phyloP scores from a whole-genome alignment of 2,888 invertebrate species.

The Calephelis perditalis region DNA sequence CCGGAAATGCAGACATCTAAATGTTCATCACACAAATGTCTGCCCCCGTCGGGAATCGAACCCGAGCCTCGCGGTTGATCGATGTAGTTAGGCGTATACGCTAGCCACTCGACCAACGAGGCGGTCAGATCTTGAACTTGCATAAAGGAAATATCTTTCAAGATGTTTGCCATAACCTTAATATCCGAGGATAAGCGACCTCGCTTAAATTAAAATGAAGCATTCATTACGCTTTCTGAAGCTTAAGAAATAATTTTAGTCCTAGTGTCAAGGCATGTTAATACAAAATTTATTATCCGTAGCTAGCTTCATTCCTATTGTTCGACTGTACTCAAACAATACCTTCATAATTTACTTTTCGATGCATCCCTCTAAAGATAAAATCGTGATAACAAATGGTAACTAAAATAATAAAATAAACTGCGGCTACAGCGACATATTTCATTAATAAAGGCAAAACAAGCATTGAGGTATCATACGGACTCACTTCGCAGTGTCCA shows the following conservation, averaged over 20 bases:
- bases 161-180: slow-evolving; percentile 58
- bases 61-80: too few relatives aligned
- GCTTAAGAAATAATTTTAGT: slow-evolving; percentile 30
- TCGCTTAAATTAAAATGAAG: slow-evolving; percentile 60
- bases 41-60: too few relatives aligned
- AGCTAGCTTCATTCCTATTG: slow-evolving; percentile 68
- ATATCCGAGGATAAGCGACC: slow-evolving; percentile 70
- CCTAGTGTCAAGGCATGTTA: slow-evolving; percentile 47
- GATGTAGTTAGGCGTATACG: too few relatives aligned
- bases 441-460: slow-evolving; percentile 77
- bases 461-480: slow-evolving; percentile 67
- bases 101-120: too few relatives aligned
- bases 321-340: slow-evolving; percentile 67
- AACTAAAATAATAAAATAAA: slow-evolving; percentile 77
- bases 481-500: slow-evolving; percentile 76
- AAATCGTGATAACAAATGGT: slow-evolving; percentile 78
- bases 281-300: slow-evolving; percentile 66
- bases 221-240: slow-evolving; percentile 34
- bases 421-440: slow-evolving; percentile 70
- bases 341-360: slow-evolving; percentile 74
- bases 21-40: too few relatives aligned
- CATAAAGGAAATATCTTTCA: slow-evolving; percentile 41
- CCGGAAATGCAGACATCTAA: too few relatives aligned
- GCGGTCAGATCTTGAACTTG: not conserved
- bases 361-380: slow-evolving; percentile 71